Evolutionary conservation across 2,797 vertebrate genomes (phyloP).

Genomic region (Tokudaia tokunoshimensis): DNA sequence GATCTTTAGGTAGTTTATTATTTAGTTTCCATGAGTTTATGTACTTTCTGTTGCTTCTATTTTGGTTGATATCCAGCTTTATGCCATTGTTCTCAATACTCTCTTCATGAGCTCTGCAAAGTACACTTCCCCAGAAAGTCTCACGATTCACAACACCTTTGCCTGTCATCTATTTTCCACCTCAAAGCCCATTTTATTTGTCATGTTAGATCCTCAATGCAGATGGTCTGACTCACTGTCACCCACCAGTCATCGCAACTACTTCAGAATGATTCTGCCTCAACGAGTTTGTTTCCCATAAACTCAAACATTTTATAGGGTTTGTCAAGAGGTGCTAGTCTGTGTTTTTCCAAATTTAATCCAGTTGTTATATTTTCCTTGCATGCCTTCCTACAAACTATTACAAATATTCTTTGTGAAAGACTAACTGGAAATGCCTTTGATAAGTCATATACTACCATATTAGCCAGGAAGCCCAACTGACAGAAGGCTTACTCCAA

Average conservation of each 20-base stretch:
- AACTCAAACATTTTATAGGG: constrained; percentile 56
- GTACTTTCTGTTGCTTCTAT: background rate
- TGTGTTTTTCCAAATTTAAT: constrained; percentile 67
- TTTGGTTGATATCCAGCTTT: background rate
- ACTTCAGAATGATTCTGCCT: constrained; percentile 67
- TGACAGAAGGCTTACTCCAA: constrained; percentile 28
- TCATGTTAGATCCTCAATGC: constrained; percentile 30
- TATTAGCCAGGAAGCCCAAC: constrained; percentile 61
- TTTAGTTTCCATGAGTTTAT: background rate
- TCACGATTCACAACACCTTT: background rate
- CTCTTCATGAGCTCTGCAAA: background rate
- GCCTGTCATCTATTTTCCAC: background rate
- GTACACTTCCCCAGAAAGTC: background rate
- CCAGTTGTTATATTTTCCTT: constrained; percentile 50
- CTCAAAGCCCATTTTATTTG: constrained; percentile 23
- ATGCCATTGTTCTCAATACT: background rate
- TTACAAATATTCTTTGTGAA: constrained; percentile 49
- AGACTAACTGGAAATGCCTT: constrained; percentile 62
- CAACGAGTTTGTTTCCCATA: constrained; percentile 70
- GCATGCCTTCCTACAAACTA: constrained; percentile 63
- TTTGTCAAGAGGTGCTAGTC: constrained; percentile 62
- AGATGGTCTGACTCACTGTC: constrained; percentile 66
- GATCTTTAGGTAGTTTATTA: background rate
- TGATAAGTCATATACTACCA: constrained; percentile 54
- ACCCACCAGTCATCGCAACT: constrained; percentile 42